Evolutionary conservation across 1,140 invertebrate species (phyloP), one percentile per base, ranked within the genome.

Genomic region (Harlomillsia oculata): DNA sequence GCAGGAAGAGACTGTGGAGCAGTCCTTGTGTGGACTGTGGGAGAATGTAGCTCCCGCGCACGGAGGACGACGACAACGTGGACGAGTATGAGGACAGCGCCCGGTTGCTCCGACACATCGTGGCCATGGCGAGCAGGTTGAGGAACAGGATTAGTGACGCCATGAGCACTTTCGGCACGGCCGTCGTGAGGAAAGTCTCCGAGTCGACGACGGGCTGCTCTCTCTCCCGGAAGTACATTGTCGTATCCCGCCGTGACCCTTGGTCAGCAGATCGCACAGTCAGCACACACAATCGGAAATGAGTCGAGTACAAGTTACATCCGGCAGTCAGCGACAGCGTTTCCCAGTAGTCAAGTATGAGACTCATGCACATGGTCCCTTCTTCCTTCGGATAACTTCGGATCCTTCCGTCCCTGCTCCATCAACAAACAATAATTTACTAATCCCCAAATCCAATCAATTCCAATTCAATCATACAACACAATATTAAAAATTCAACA

Each of bases 261-360:
- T 61, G 54, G 18, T 61, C 48, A 11, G 53, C 54, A 1, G 52
- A 50, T 14, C 41, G 39, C 21, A 60, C 49, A 20, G 59, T 65
- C 28, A 59, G 56, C n/a, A 62, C 63, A 56, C 63, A 65, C 9
- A 65, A 50, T 16, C 57, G 63, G 44, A 62, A 65, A 16, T 60
- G 54, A n/a, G 53, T 46, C 21, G 63, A 55, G 50, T 62, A 65
- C 9, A 65, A 43, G 36, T 65, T 65, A 32, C 63, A 65, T 44
- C 63, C 63, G 16, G 63, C 56, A 20, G 53, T 56, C 21, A 65
- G 34, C 43, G 56, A 59, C 13, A 62, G 14, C 14, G 63, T 62
- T 59, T 65, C 63, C 63, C 63, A 65, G 49, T 59, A 62, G 49
- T 65, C 56, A 23, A 65, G 45, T 5, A 58, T 59, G 29, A 64